phyloP scores from a whole-genome alignment of 2,113 vertebrate genomes.

The Scolopax mira region DNA sequence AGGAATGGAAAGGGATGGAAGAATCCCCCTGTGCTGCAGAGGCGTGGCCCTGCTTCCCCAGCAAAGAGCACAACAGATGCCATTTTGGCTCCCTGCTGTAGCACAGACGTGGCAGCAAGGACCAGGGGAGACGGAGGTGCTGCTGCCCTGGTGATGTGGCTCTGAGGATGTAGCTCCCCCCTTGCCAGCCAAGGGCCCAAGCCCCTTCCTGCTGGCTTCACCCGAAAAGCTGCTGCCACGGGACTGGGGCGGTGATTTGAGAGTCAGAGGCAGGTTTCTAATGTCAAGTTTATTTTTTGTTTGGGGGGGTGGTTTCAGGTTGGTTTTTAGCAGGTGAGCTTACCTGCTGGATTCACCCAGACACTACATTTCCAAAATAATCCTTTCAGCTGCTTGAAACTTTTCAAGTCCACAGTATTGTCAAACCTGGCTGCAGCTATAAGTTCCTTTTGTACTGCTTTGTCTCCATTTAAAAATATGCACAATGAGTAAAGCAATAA shows the following conservation, averaged over 20 bases:
- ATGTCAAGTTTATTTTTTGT: neutral
- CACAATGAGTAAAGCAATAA: neutral
- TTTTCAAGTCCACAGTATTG: neutral
- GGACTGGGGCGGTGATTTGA: neutral
- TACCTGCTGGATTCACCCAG: neutral
- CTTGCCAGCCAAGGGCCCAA: too few relatives aligned
- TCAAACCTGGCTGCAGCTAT: neutral
- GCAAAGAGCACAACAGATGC: accelerated
- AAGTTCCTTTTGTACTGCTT: neutral
- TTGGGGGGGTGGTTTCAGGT: too few relatives aligned
- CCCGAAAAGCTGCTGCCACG: accelerated
- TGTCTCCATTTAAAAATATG: neutral
- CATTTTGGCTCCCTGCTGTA: accelerated
- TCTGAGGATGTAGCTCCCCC: accelerated
- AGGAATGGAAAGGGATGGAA: neutral
- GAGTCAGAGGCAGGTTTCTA: neutral
- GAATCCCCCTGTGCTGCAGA: neutral
- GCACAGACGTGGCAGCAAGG: neutral
- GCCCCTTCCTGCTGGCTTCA: accelerated
- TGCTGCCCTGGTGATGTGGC: accelerated
- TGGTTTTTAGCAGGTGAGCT: neutral
- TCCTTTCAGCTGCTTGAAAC: neutral
- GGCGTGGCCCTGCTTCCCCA: neutral
- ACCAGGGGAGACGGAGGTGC: accelerated
- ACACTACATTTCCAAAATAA: neutral